These are phyloP conservation scores for Beris chalybata DNA, from an alignment of 2,888 invertebrate species.

Conservation along the genomic window DNA sequence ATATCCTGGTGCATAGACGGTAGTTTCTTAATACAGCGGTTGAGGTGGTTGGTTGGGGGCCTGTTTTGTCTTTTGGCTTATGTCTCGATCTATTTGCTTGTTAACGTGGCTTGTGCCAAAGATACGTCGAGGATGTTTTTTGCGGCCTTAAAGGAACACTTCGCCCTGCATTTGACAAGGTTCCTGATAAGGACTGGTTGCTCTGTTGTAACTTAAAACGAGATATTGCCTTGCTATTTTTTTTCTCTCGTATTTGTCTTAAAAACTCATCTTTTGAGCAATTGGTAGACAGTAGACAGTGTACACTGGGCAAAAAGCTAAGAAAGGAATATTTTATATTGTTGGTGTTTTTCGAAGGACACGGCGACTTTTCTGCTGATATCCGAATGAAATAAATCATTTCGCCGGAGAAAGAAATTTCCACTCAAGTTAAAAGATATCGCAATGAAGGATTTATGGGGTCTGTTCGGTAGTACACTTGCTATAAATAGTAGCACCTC, in stretches of 20 bases:
- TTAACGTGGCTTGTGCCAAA: constrained; percentile 15
- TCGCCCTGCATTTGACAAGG: constrained; percentile 21
- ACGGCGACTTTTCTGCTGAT: constrained; percentile 15
- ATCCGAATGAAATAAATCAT: constrained; percentile 23
- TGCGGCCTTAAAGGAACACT: too few relatives aligned
- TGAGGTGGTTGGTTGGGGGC: not conserved
- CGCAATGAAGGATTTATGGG: constrained; percentile 27
- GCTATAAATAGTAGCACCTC: too few relatives aligned
- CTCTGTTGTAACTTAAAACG: constrained; percentile 19
- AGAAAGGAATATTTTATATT: too few relatives aligned
- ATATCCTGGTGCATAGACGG: too few relatives aligned
- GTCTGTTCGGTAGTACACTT: not conserved
- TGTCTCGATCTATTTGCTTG: constrained; percentile 26
- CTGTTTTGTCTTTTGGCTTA: constrained; percentile 20
- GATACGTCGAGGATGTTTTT: constrained; percentile 8
- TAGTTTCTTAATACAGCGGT: too few relatives aligned
- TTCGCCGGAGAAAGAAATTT: constrained; percentile 19
- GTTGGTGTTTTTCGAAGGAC: not conserved
- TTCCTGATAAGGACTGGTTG: constrained; percentile 23
- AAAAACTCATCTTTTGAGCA: constrained; percentile 23
- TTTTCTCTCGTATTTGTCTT: constrained; percentile 15
- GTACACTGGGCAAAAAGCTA: not conserved
- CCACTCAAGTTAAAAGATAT: constrained; percentile 23
- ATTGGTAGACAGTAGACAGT: constrained; percentile 29
- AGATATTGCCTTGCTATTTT: not conserved